phyloP scores from a whole-genome alignment of 1,140 invertebrate species.

The Heliconius hermathena region DNA sequence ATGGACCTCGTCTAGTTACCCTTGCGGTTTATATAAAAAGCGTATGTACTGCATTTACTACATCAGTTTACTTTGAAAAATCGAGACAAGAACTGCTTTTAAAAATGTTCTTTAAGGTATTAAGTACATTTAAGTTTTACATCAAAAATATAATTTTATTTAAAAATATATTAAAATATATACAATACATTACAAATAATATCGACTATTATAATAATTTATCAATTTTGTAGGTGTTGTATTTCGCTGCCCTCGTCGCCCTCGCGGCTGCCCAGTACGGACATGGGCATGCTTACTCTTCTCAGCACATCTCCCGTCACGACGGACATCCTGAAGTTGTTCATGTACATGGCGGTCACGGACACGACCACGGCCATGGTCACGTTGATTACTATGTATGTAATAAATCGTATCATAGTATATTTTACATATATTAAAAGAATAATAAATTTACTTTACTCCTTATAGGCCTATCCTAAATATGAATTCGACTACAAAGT shows the following conservation, averaged over 20 bases:
- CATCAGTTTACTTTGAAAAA: constrained; percentile 13
- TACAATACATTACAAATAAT: neutral
- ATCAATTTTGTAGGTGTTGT: constrained; percentile 30
- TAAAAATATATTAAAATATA: neutral
- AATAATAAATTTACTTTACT: too few species aligned
- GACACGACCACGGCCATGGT: too few species aligned
- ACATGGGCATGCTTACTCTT: constrained; percentile 37
- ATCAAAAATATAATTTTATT: neutral
- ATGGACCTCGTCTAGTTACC: constrained; percentile 2
- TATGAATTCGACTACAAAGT: too few species aligned
- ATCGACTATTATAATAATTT: neutral
- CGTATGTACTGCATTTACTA: neutral
- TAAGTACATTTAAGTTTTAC: neutral
- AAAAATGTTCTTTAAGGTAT: constrained; percentile 43
- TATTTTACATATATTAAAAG: too few species aligned
- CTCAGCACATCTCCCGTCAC: constrained; percentile 40
- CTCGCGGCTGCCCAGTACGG: constrained; percentile 36
- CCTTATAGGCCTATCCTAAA: too few species aligned
- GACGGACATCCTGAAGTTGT: constrained; percentile 37
- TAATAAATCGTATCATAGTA: too few species aligned
- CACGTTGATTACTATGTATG: too few species aligned
- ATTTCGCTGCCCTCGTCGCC: constrained; percentile 26
- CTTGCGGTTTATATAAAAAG: neutral
- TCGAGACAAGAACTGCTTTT: constrained; percentile 22
- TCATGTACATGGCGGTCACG: too few species aligned